phyloP scores from a whole-genome alignment of 1,140 invertebrate species.

The Drosophila truncata region DNA sequence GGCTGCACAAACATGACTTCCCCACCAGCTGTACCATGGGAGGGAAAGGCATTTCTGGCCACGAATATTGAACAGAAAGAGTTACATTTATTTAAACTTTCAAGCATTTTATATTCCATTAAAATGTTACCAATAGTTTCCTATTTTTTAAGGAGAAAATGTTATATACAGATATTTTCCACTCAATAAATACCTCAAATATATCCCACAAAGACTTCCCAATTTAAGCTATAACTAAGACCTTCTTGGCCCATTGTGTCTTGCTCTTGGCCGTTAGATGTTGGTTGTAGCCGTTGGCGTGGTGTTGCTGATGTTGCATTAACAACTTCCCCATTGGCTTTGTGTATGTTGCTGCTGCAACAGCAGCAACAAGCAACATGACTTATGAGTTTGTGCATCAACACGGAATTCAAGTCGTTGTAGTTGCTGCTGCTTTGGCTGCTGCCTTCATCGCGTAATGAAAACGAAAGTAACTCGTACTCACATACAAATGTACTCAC shows the following conservation, averaged over 20 bases:
- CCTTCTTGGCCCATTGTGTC: constrained; percentile 5
- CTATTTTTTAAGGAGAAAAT: not conserved
- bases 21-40: constrained; percentile 10
- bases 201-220: not conserved
- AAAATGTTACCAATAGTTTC: not conserved
- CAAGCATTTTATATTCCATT: no score
- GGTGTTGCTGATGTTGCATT: constrained; percentile 64
- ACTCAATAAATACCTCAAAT: not conserved
- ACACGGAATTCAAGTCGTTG: constrained; percentile 70
- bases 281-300: constrained; percentile 7
- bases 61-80: not conserved
- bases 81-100: not conserved
- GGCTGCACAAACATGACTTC: constrained; percentile 67
- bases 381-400: constrained; percentile 80
- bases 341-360: constrained; percentile 39
- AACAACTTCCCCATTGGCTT: constrained; percentile 77
- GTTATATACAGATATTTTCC: not conserved
- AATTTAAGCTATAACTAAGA: no score
- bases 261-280: constrained; percentile 6
- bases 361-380: constrained; percentile 62
- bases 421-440: constrained; percentile 25
- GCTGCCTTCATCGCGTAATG: constrained; percentile 59
- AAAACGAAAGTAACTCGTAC: constrained; percentile 78
- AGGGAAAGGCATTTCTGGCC: not conserved
- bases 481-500: constrained; percentile 43